These are phyloP conservation scores for Argyrosomus japonicus DNA, from an alignment of 2,113 vertebrate species.

Conservation along the genomic window DNA sequence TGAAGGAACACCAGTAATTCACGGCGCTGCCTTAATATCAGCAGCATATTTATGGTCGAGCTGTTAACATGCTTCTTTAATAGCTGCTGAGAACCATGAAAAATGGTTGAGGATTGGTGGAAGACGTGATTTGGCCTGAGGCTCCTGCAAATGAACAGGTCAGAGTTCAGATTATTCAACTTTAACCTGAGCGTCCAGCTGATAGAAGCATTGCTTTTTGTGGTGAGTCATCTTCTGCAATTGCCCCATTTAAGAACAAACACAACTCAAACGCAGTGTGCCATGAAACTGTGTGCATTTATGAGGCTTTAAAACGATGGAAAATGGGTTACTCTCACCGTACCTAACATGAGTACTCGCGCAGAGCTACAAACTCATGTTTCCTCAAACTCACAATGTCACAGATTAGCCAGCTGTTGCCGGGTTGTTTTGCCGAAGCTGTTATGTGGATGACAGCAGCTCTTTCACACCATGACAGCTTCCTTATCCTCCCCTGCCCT, in stretches of 20 bases:
- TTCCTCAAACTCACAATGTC: neutral
- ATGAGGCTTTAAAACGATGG: neutral
- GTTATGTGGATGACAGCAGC: slow-evolving; percentile 4
- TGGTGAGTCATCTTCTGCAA: neutral
- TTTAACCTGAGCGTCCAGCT: neutral
- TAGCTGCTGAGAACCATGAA: neutral
- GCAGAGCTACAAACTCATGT: neutral
- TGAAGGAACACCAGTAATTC: slow-evolving; percentile 33
- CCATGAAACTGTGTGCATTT: neutral
- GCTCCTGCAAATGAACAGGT: slow-evolving; percentile 1
- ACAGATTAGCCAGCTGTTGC: slow-evolving; percentile 6
- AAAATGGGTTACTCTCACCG: neutral
- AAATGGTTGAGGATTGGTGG: neutral
- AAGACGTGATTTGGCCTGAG: neutral
- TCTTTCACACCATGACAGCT: slow-evolving; percentile 49
- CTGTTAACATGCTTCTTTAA: neutral
- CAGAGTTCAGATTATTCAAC: slow-evolving; percentile 7
- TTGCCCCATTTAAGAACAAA: neutral
- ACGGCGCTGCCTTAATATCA: slow-evolving; percentile 6
- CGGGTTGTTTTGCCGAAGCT: neutral
- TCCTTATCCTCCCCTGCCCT: neutral
- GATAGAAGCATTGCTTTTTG: neutral
- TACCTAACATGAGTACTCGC: neutral
- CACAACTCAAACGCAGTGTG: neutral
- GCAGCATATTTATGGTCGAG: neutral